These are phyloP conservation scores for Acrocera orbiculus DNA, from an alignment of 2,888 invertebrate species.

Conservation along the genomic window DNA sequence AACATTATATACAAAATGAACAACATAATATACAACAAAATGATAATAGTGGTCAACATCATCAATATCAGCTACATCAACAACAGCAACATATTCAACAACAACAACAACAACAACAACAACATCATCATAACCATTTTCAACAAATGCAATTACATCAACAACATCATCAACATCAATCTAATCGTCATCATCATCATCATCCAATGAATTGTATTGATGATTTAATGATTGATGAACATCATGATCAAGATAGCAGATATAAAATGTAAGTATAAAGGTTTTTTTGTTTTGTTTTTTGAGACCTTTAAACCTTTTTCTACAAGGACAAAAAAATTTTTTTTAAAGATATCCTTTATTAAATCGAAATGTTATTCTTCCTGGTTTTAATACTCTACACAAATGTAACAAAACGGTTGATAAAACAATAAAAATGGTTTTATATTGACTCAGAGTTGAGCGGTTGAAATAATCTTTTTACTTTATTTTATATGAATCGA, in stretches of 20 bases:
- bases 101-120: conserved; percentile 21
- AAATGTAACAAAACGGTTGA: too few relatives aligned
- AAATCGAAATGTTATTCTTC: too few relatives aligned
- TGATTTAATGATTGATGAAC: conserved; percentile 26
- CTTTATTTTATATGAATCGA: too few relatives aligned
- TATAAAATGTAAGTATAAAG: conserved; percentile 26
- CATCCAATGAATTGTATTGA: conserved; percentile 15
- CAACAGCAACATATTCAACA: conserved; percentile 22
- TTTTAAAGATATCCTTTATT: too few relatives aligned
- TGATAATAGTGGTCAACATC: conserved; percentile 14
- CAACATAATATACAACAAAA: conserved; percentile 15
- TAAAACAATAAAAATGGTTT: too few relatives aligned
- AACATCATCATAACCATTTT: conserved; percentile 17
- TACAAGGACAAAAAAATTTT: too few relatives aligned
- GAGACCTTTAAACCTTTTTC: too few relatives aligned
- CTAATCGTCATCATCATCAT: conserved; percentile 13
- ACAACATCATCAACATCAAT: conserved; percentile 8
- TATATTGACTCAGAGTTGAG: too few relatives aligned
- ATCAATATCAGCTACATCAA: conserved; percentile 13
- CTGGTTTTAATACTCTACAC: too few relatives aligned
- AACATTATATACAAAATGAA: conserved; percentile 10
- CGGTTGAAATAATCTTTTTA: too few relatives aligned
- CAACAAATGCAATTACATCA: conserved; percentile 17
- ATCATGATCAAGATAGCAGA: conserved; percentile 20
- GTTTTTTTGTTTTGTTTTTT: neutral